A percentile compares a stretch with the other conserved stretches of the same genome.
These are phyloP conservation scores for Danaus plexippus DNA, from an alignment of 1,140 invertebrate species.

Conservation along the genomic window DNA sequence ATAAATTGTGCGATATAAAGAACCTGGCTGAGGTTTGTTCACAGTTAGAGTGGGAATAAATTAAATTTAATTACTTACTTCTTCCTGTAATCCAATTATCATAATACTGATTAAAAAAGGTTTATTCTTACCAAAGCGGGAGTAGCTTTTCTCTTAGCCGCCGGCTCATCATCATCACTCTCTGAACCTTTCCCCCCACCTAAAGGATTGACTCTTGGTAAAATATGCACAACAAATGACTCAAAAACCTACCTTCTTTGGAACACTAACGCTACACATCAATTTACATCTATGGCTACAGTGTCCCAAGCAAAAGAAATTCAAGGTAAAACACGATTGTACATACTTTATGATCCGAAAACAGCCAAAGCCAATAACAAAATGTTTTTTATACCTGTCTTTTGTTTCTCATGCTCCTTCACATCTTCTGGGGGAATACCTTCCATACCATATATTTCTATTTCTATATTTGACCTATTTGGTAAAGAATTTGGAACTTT, in stretches of 20 bases:
- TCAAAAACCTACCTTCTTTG: slow-evolving; percentile 36
- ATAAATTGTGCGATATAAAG: too few species aligned
- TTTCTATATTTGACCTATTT: slow-evolving; percentile 98
- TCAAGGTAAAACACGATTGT: slow-evolving; percentile 43
- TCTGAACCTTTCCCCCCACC: slow-evolving; percentile 75
- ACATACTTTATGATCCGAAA: slow-evolving; percentile 64
- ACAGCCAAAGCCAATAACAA: slow-evolving; percentile 34
- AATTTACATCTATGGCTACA: slow-evolving; percentile 54
- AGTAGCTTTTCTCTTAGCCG: slow-evolving; percentile 77
- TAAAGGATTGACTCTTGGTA: slow-evolving; percentile 42
- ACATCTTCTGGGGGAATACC: slow-evolving; percentile 97
- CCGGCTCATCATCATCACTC: slow-evolving; percentile 85
- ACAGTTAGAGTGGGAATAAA: slow-evolving; percentile 9
- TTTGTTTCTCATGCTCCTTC: slow-evolving; percentile 93
- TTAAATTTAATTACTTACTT: slow-evolving; percentile 25
- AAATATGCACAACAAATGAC: slow-evolving; percentile 22
- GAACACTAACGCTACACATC: slow-evolving; percentile 58
- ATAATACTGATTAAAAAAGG: slow-evolving; percentile 23
- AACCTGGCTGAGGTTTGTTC: too few species aligned
- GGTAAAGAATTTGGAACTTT: slow-evolving; percentile 99
- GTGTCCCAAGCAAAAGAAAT: slow-evolving; percentile 58
- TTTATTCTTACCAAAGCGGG: slow-evolving; percentile 60
- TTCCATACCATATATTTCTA: slow-evolving; percentile 99
- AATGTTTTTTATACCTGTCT: slow-evolving; percentile 74
- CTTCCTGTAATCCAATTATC: slow-evolving; percentile 27